These are phyloP conservation scores for Anguilla obscura DNA, from an alignment of 2,797 vertebrate genomes.

Conservation along the genomic window DNA sequence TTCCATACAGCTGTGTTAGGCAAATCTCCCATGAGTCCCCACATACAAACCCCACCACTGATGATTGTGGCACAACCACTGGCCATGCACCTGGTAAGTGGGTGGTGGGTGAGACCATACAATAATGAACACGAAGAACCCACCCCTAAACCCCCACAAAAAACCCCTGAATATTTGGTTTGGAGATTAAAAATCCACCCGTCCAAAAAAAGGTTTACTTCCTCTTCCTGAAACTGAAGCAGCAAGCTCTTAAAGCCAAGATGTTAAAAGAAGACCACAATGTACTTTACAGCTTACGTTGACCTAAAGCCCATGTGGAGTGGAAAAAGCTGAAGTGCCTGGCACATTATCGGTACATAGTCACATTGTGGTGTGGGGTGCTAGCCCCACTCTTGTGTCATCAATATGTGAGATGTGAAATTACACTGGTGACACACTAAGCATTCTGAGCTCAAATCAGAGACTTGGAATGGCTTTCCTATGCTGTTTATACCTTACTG, in stretches of 20 bases:
- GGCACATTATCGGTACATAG: neutral
- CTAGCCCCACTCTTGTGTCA: neutral
- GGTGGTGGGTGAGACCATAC: neutral
- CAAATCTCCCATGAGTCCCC: neutral
- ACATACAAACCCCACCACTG: neutral
- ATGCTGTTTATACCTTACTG: neutral
- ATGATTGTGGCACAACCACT: neutral
- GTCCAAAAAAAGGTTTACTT: neutral
- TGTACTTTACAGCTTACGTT: no score
- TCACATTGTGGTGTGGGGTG: neutral
- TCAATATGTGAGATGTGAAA: neutral
- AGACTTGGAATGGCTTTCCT: constrained; percentile 3
- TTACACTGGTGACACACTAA: neutral
- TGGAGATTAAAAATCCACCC: neutral
- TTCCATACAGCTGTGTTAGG: neutral
- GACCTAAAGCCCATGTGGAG: neutral
- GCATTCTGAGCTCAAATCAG: neutral
- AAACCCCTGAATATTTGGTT: constrained; percentile 5
- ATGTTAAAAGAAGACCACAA: neutral
- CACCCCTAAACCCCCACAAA: neutral
- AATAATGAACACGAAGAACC: neutral
- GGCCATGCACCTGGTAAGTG: neutral
- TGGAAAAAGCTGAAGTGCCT: neutral
- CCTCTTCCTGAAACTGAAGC: neutral
- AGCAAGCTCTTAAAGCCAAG: neutral